These are phyloP conservation scores for Furcifer pardalis DNA, from an alignment of 2,797 vertebrate species.

Conservation along the genomic window DNA sequence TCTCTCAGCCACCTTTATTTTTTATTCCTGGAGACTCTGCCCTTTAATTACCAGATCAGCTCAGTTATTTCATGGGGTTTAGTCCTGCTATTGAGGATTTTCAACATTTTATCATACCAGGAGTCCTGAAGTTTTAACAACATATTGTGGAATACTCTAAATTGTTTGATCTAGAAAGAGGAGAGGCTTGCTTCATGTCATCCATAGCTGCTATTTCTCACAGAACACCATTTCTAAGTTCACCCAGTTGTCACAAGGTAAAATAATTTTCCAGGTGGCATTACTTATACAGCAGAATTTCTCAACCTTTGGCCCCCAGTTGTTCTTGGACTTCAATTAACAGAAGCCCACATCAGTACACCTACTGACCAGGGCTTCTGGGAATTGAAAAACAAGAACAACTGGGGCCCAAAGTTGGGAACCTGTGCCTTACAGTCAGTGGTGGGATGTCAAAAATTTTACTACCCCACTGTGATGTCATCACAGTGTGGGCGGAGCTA, in stretches of 20 bases:
- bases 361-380: no score
- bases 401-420: no score
- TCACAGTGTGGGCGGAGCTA: no score
- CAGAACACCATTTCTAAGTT: background rate
- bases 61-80: background rate
- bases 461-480: no score
- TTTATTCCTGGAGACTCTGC: background rate
- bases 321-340: no score
- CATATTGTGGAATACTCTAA: constrained; percentile 11
- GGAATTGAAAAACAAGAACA: no score
- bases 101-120: background rate
- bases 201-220: background rate
- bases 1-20: background rate
- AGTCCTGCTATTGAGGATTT: background rate
- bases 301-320: no score
- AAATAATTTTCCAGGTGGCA: background rate
- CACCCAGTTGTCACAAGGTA: background rate
- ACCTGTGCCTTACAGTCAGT: no score
- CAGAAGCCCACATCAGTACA: no score
- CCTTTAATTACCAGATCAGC: background rate
- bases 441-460: no score
- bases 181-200: background rate
- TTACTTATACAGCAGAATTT: no score
- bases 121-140: background rate
- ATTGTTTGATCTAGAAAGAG: background rate